Conservation (phyloP, 2,888 invertebrate genomes). For the Lithophane ornitopus region DNA sequence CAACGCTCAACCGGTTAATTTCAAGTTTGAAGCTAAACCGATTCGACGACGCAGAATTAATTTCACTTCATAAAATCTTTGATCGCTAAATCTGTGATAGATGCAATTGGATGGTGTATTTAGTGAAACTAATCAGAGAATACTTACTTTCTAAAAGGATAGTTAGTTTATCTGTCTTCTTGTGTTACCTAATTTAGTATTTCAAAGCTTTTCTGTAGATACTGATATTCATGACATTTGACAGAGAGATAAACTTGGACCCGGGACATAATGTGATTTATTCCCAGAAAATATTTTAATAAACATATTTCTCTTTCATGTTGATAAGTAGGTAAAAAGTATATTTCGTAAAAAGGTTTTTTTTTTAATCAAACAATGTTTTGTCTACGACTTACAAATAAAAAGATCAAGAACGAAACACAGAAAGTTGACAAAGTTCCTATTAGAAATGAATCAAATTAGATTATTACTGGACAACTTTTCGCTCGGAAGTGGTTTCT, state of each 20-base stretch:
- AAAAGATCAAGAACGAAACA: conserved; percentile 21
- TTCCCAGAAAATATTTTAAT: neutral
- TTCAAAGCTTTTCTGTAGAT: neutral
- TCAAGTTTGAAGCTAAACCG: conserved; percentile 71
- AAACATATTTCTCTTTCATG: no score
- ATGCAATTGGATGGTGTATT: conserved; percentile 44
- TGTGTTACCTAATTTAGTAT: neutral
- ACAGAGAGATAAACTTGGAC: neutral
- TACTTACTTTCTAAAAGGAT: conserved; percentile 12
- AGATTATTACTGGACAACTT: conserved; percentile 63
- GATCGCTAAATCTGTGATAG: conserved; percentile 61
- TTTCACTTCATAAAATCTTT: conserved; percentile 70
- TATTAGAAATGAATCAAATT: conserved; percentile 64
- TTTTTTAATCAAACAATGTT: conserved; percentile 1
- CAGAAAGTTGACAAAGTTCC: conserved; percentile 52
- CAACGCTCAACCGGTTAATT: conserved; percentile 72
- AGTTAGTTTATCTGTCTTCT: neutral
- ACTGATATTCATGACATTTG: conserved; percentile 11
- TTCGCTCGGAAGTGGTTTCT: conserved; percentile 58
- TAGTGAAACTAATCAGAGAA: conserved; percentile 35
- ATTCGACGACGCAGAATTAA: conserved; percentile 70
- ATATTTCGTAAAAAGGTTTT: neutral
- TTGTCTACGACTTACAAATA: conserved; percentile 22
- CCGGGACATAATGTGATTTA: neutral
- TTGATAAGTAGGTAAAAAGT: no score